Conservation (phyloP, 2,113 vertebrate genomes). For the Furnarius figulus region DNA sequence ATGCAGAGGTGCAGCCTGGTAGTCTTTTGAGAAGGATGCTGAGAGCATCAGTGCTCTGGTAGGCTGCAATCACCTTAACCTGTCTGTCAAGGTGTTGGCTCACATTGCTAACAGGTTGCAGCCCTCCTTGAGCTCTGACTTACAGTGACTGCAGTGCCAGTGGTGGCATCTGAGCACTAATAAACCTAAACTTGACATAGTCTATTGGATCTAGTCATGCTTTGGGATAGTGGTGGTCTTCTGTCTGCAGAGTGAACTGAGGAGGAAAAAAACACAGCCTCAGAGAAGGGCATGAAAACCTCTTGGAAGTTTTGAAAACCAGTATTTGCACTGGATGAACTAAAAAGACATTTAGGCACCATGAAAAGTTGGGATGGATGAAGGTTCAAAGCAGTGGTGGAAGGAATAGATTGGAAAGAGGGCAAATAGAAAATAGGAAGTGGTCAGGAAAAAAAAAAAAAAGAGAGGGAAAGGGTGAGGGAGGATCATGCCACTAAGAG, state of each 20-base stretch:
- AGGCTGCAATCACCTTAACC: not conserved
- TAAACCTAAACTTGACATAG: not conserved
- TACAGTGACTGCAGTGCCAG: not conserved
- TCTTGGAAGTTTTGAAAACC: not conserved
- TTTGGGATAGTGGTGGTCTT: not conserved
- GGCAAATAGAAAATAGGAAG: constrained; percentile 5
- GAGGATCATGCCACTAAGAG: not conserved
- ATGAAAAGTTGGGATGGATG: not conserved
- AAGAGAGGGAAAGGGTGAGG: not conserved
- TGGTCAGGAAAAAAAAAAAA: not conserved
- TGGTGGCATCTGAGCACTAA: not conserved
- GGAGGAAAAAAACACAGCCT: not conserved
- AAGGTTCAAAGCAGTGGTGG: not conserved
- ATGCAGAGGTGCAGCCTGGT: not conserved
- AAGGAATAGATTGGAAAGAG: not conserved
- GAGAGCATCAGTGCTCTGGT: not conserved
- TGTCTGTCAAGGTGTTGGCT: not conserved
- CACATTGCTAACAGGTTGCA: not conserved
- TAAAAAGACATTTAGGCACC: not conserved
- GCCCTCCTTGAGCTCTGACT: not conserved
- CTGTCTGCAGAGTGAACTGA: not conserved
- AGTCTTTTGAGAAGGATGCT: not conserved
- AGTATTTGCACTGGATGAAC: not conserved
- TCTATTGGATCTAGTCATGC: not conserved
- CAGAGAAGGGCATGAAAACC: not conserved